Base-by-base conservation (phyloP, 2,797 vertebrate species). In the Cossypha niveicapilla region DNA sequence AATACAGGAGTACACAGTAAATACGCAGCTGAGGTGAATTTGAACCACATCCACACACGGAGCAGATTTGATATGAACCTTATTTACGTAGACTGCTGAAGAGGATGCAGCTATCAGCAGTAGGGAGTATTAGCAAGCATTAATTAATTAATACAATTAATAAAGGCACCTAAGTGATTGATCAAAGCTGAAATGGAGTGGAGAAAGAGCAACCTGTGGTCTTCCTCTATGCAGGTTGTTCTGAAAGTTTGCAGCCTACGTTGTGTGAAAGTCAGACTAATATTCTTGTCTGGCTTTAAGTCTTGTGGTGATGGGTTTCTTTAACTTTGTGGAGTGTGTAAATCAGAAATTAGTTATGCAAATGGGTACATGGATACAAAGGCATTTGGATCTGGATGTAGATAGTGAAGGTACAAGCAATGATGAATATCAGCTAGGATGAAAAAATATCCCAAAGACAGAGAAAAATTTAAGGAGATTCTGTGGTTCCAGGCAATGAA, bases 31-130 rank as follows among this genome's bases (percentile, higher is more conserved):
- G 24, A 73, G 58, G n/a, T 11, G 8, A 75, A 37, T 18, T 70
- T 25, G 3, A 37, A 62, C 54, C 65, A 10, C 1, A 1, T 81
- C 35, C 60, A 53, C 10, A 45, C 23, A 53, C 0, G 0, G 66
- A 78, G n/a, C 14, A 51, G 14, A 66, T 70, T 58, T 65, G 21
- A 8, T 66, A 30, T 6, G 32, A 86, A 32, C 10, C 30, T 30
- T 67, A 41, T 77, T 76, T 71, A 65, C 0, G 0, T 12, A 28
- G 41, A 37, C 47, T 72, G 66, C 37, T 92, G 44, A 92, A 92
- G n/a, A 78, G 41, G 56, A 35, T 39, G 15, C 5, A 30, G 39
- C 7, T 82, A 35, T 27, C 58, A 78, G 34, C 71, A 82, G 35
- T 37, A 73, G 41, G n/a, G 17, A 70, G 6, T 47, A 51, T 58